Evolutionary conservation across 2,888 invertebrate genomes (phyloP).

Genomic region (Drosophila lacicola): DNA sequence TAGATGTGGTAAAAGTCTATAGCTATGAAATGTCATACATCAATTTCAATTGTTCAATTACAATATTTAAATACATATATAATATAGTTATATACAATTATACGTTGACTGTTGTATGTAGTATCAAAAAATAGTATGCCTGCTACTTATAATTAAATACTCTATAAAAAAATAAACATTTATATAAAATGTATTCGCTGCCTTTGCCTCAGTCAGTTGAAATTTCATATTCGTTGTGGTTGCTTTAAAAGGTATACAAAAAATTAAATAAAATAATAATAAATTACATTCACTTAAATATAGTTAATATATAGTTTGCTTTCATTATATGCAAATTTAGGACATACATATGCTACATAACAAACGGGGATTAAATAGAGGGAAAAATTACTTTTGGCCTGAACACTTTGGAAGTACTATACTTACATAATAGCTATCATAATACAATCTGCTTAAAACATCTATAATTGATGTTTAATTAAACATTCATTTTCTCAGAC

Average conservation of each 20-base stretch:
- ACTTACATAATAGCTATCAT: conserved; percentile 43
- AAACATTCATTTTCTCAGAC: conserved; percentile 7
- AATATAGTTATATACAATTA: conserved; percentile 21
- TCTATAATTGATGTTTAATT: conserved; percentile 13
- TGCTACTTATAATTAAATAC: conserved; percentile 1
- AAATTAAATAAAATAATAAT: not conserved
- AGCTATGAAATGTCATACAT: conserved; percentile 36
- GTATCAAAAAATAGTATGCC: conserved; percentile 6
- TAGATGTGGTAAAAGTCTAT: conserved; percentile 13
- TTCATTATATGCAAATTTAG: conserved; percentile 36
- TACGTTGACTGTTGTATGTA: conserved; percentile 10
- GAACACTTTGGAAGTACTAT: conserved; percentile 78
- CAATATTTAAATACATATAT: conserved; percentile 13
- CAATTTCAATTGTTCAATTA: conserved; percentile 52
- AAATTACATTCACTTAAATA: conserved; percentile 20
- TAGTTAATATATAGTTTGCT: conserved; percentile 12
- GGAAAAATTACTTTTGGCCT: conserved; percentile 71
- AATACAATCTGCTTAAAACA: conserved; percentile 40
- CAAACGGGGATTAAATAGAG: not conserved
- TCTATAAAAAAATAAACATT: conserved; percentile 5
- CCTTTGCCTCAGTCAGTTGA: conserved; percentile 59
- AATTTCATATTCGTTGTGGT: conserved; percentile 56
- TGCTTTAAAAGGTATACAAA: conserved; percentile 27
- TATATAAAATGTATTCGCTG: conserved; percentile 43
- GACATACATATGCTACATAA: conserved; percentile 31